phyloP scores from a whole-genome alignment of 2,888 invertebrate genomes.

The Ectropis crepuscularia region DNA sequence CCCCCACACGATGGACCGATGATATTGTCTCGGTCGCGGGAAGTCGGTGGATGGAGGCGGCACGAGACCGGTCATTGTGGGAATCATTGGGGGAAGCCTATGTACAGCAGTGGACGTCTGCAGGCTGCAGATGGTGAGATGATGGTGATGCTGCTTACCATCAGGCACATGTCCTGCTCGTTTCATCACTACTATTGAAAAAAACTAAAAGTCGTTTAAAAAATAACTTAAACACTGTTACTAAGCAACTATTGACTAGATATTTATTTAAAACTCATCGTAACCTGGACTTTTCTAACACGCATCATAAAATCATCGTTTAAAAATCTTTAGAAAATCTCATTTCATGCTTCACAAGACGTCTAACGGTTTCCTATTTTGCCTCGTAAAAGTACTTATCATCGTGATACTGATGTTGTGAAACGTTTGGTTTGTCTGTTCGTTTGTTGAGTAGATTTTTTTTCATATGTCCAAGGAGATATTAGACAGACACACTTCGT shows the following conservation, averaged over 20 bases:
- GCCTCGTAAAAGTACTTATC: conserved; percentile 4
- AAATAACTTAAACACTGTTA: too few species aligned
- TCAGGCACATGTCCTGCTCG: too few species aligned
- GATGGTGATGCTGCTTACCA: too few species aligned
- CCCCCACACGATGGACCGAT: too few species aligned
- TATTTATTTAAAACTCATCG: not conserved
- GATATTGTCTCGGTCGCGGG: too few species aligned
- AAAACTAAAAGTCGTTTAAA: not conserved
- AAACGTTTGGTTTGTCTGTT: not conserved
- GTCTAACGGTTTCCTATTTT: conserved; percentile 13
- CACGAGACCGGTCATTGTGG: too few species aligned
- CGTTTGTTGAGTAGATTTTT: not conserved
- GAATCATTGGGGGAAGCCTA: too few species aligned
- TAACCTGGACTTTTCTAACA: conserved; percentile 11
- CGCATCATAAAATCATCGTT: conserved; percentile 9
- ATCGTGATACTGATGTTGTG: not conserved
- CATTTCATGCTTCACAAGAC: conserved; percentile 15
- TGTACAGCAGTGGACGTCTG: too few species aligned
- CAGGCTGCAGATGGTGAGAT: too few species aligned
- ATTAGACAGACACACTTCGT: too few species aligned
- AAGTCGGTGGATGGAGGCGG: too few species aligned
- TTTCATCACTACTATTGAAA: not conserved
- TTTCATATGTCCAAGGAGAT: too few species aligned
- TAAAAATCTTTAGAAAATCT: conserved; percentile 6
- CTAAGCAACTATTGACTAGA: not conserved